Base-by-base conservation (phyloP, 2,888 invertebrate species). In the Trachelus tabidus region DNA sequence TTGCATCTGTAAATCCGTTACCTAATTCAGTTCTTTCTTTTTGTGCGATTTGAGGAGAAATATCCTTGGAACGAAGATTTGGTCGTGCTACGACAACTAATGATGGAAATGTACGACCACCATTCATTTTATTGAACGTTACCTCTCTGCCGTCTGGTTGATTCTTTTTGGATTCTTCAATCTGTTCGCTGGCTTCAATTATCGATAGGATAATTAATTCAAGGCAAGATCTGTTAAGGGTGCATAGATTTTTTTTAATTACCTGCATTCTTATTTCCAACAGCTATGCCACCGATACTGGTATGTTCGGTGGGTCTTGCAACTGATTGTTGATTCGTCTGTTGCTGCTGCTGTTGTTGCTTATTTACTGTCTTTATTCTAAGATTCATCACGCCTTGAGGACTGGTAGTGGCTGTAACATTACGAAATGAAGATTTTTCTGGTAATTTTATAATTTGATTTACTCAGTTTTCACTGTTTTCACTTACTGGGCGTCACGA, bases 91-190 rank as follows among this genome's bases (percentile, higher is more conserved):
- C 94, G 0, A 97, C 97, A 40, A 97, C 96, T 75, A 97, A 92
- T 0, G 97, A 97, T 0, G 97, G 97, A 92, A 95, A 97, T 0
- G 97, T 97, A 90, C 97, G 96, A 69, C 96, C 95, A 91, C 94
- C 95, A 92, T 95, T 95, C 77, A 96, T 90, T 90, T 96, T 96
- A 88, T 95, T 96, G 87, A 96, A 95, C 0, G 96, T 94, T 4
- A 96, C 94, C 90, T 97, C 96, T 73, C 94, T 92, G 0, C 95
- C 94, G 86, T 95, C 95, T 0, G 95, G 94, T 0, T 94, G 92
- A 84, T 95, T 94, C 82, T 94, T 93, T 82, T 95, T 95, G 0
- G 95, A 94, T 31, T 92, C 92, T 0, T 92, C 90, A 73, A 90
- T 87, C 56, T 89, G 88, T 77, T 91, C 91, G 11, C 84, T 86